These are phyloP conservation scores for Nasonia giraulti DNA, from an alignment of 1,140 invertebrate genomes.

Conservation along the genomic window DNA sequence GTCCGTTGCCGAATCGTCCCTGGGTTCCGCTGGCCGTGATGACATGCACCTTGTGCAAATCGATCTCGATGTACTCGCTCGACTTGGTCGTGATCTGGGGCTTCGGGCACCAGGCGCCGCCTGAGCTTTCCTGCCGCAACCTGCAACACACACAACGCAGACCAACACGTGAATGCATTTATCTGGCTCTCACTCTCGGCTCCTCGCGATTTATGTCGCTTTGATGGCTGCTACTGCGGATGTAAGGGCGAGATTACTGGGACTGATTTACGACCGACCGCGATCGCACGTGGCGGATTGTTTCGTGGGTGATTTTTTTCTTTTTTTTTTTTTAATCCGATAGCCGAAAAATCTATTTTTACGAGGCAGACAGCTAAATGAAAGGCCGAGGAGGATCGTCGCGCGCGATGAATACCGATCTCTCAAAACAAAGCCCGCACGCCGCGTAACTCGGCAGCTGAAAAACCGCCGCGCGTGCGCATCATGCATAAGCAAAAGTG, in stretches of 20 bases:
- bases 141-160: constrained; percentile 74
- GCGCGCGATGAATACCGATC: not conserved
- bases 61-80: constrained; percentile 87
- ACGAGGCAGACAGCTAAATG: too few relatives aligned
- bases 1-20: constrained; percentile 89
- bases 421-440: not conserved
- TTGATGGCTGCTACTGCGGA: not conserved
- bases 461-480: too few relatives aligned
- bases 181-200: not conserved
- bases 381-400: too few relatives aligned
- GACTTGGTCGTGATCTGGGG: constrained; percentile 82
- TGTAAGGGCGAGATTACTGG: not conserved
- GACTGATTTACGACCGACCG: not conserved
- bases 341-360: too few relatives aligned
- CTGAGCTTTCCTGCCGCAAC: constrained; percentile 82
- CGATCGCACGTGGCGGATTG: not conserved
- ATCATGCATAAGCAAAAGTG: not conserved
- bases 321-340: not conserved
- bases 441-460: not conserved
- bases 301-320: too few relatives aligned
- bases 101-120: constrained; percentile 91
- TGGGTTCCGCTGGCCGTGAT: constrained; percentile 88
- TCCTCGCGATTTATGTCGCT: not conserved
- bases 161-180: not conserved
- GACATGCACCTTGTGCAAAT: constrained; percentile 83